These are phyloP conservation scores for Cacatua alba DNA, from an alignment of 2,113 vertebrate species.

Conservation along the genomic window DNA sequence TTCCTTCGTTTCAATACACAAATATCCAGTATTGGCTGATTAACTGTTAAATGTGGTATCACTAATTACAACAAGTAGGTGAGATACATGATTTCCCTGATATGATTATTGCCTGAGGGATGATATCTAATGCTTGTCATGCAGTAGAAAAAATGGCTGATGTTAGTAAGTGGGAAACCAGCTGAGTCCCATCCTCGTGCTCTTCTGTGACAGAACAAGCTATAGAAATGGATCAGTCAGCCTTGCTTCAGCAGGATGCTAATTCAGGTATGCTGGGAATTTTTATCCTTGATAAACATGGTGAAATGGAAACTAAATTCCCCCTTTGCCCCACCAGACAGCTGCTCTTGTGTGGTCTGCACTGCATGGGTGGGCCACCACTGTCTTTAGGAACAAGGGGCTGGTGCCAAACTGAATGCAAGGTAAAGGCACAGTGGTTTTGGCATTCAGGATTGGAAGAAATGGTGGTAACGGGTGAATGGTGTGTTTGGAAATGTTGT, in stretches of 20 bases:
- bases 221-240: neutral
- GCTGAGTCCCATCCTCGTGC: neutral
- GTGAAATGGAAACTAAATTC: neutral
- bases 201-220: neutral
- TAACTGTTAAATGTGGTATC: neutral
- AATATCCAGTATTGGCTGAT: neutral
- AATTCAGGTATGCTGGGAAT: neutral
- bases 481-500: neutral
- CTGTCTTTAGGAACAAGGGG: neutral
- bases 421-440: rapidly evolving
- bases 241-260: neutral
- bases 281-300: neutral
- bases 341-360: neutral
- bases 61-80: neutral
- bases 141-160: rapidly evolving
- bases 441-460: neutral
- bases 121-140: neutral
- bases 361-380: rapidly evolving
- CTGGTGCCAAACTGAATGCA: neutral
- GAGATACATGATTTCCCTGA: neutral
- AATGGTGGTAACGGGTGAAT: neutral
- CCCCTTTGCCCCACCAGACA: too few species aligned
- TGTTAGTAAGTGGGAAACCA: neutral
- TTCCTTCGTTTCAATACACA: neutral
- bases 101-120: neutral